Percentiles rank a stretch among this genome's conserved stretches.
Conservation (phyloP, 2,888 invertebrate species). For the Spodoptera picta region DNA sequence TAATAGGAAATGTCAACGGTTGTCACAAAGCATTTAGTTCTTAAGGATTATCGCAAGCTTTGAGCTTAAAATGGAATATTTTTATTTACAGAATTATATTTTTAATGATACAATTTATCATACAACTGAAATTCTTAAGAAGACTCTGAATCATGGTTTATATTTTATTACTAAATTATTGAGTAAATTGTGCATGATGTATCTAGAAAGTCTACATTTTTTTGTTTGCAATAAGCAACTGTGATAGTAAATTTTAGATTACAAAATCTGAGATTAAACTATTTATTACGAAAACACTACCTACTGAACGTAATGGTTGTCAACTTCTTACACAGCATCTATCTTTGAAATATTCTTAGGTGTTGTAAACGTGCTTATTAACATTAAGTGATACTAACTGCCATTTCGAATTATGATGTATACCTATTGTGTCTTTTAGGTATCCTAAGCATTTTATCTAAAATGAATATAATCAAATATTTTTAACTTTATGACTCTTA, state of each 20-base stretch:
- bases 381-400: slow-evolving; percentile 80
- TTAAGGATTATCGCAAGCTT: slow-evolving; percentile 68
- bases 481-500: slow-evolving; percentile 25
- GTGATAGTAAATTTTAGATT: slow-evolving; percentile 81
- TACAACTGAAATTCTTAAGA: slow-evolving; percentile 21
- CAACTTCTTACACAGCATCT: slow-evolving; percentile 24
- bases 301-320: slow-evolving; percentile 10
- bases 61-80: slow-evolving; percentile 57
- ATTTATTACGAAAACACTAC: slow-evolving; percentile 23
- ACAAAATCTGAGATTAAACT: slow-evolving; percentile 60
- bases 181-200: slow-evolving; percentile 26
- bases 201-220: slow-evolving; percentile 42
- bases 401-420: slow-evolving; percentile 71
- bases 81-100: slow-evolving; percentile 42
- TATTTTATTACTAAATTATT: slow-evolving; percentile 47
- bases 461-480: slow-evolving; percentile 12
- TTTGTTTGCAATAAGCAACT: slow-evolving; percentile 81
- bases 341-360: slow-evolving; percentile 46
- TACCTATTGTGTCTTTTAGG: slow-evolving; percentile 56
- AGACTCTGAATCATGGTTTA: slow-evolving; percentile 42
- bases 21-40: slow-evolving; percentile 77
- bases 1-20: slow-evolving; percentile 54
- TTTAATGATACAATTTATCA: slow-evolving; percentile 27
- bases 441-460: slow-evolving; percentile 34
- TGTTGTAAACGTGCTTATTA: slow-evolving; percentile 68